Evolutionary conservation across 2,888 invertebrate species (phyloP).

Genomic region (Caenorhabditis sulstoni): DNA sequence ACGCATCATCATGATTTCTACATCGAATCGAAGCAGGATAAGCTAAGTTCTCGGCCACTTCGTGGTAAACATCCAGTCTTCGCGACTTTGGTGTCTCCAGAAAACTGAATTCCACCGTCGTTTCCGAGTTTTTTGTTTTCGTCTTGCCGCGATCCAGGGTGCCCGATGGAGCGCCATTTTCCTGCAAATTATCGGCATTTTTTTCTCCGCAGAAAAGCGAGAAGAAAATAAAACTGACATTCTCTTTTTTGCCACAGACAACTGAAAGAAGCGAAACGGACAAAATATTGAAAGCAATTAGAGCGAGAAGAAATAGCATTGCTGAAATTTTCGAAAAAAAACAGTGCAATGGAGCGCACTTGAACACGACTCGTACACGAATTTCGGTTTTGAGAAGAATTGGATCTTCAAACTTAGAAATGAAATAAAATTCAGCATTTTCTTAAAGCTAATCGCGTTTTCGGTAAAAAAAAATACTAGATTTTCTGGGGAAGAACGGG

Average conservation of each 20-base stretch:
- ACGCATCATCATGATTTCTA: constrained; percentile 53
- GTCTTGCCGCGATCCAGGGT: background rate
- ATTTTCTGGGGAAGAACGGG: too few relatives aligned
- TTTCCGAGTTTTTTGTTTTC: background rate
- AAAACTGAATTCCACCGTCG: constrained; percentile 5
- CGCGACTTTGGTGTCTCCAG: background rate
- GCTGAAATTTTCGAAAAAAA: background rate
- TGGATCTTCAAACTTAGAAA: too few relatives aligned
- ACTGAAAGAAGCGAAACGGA: constrained; percentile 30
- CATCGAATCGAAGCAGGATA: constrained; percentile 45
- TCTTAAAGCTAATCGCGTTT: too few relatives aligned
- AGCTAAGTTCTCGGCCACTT: constrained; percentile 32
- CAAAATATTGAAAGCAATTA: constrained; percentile 43
- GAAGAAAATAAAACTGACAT: background rate
- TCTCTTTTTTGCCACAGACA: constrained; percentile 41
- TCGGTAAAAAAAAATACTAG: too few relatives aligned
- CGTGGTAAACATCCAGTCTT: constrained; percentile 36
- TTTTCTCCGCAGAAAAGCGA: too few relatives aligned
- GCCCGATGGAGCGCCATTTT: background rate
- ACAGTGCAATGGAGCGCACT: too few relatives aligned
- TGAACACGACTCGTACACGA: too few relatives aligned
- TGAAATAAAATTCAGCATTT: too few relatives aligned
- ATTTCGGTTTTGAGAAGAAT: too few relatives aligned
- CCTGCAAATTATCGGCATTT: background rate
- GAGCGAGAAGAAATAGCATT: constrained; percentile 46